Evolutionary conservation across 2,113 vertebrate species (phyloP).

Genomic region (Echinops telfairi): DNA sequence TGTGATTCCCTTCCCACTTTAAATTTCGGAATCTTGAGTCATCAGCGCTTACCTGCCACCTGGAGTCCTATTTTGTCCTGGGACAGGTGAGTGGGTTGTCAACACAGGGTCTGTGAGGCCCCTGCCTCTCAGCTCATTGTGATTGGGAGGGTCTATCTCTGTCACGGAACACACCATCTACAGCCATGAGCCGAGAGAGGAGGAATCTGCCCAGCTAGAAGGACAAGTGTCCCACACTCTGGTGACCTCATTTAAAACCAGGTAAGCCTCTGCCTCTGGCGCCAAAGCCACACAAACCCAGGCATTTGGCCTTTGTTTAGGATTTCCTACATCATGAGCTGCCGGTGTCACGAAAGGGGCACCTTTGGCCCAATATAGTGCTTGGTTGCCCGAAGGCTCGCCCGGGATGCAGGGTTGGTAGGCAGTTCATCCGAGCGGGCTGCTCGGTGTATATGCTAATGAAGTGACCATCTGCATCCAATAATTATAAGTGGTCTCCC

Average conservation of each 20-base stretch:
- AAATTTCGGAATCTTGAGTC: background rate
- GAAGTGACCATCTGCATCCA: constrained; percentile 86
- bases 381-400: background rate
- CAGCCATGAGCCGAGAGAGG: background rate
- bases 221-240: background rate
- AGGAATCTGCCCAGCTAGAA: background rate
- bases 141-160: background rate
- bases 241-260: background rate
- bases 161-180: background rate
- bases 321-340: background rate
- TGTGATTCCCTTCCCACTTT: background rate
- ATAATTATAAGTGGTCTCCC: constrained; percentile 85
- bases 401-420: constrained; percentile 43
- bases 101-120: background rate
- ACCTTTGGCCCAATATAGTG: background rate
- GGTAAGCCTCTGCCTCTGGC: constrained; percentile 6
- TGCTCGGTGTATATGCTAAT: constrained; percentile 51
- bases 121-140: background rate
- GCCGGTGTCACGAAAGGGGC: background rate
- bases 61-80: background rate
- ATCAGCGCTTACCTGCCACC: background rate
- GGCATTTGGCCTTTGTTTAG: background rate
- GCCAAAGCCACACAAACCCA: background rate
- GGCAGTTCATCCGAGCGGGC: background rate
- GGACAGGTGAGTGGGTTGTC: no score